Evolutionary conservation across 2,113 vertebrate species (phyloP).

Genomic region (Fregata magnificens): DNA sequence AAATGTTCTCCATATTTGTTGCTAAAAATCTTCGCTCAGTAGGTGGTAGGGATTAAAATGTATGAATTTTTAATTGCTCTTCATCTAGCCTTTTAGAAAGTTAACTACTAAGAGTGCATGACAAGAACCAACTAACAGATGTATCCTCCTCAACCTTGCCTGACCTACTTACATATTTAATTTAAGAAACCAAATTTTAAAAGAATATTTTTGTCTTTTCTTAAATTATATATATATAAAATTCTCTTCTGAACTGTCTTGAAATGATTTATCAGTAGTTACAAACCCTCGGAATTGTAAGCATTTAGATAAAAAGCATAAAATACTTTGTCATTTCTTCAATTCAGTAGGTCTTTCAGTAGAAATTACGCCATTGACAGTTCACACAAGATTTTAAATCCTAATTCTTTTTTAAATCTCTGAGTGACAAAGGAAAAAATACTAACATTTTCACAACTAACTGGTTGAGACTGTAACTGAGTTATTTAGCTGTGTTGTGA

Average conservation of each 20-base stretch:
- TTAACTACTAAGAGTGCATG: constrained; percentile 51
- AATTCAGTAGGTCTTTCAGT: neutral
- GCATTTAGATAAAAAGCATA: neutral
- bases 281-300: constrained; percentile 1
- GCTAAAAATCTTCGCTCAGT: constrained; percentile 28
- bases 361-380: neutral
- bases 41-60: constrained; percentile 44
- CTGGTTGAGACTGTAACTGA: neutral
- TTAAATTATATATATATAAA: constrained; percentile 7
- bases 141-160: neutral
- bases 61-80: constrained; percentile 69
- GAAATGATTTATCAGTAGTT: constrained; percentile 32
- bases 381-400: neutral
- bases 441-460: neutral
- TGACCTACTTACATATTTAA: constrained; percentile 55
- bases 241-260: constrained; percentile 19
- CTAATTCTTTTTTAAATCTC: neutral
- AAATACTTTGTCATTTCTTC: neutral
- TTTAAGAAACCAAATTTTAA: constrained; percentile 47
- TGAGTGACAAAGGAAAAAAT: neutral
- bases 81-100: constrained; percentile 9
- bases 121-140: constrained; percentile 40
- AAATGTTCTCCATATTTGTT: constrained; percentile 54
- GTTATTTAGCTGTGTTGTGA: neutral
- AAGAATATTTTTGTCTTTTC: constrained; percentile 3